phyloP scores from a whole-genome alignment of 2,797 vertebrate species.

The Ambastaia sidthimunki region DNA sequence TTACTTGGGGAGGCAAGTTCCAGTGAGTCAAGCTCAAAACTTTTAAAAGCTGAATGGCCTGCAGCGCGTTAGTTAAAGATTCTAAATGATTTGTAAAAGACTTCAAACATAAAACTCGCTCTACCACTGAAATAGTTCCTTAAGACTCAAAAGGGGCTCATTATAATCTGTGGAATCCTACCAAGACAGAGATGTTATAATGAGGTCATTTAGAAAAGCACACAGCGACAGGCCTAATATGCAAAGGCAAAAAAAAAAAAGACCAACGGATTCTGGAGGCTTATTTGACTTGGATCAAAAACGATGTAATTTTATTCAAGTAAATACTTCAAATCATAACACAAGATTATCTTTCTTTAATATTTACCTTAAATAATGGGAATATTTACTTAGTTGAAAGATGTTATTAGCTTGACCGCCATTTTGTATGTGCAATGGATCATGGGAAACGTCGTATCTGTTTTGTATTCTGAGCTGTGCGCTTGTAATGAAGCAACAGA shows the following conservation, averaged over 20 bases:
- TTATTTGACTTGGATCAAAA: constrained; percentile 29
- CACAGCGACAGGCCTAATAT: constrained; percentile 27
- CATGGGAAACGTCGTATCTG: constrained; percentile 10
- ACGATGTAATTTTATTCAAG: neutral
- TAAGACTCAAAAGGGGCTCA: constrained; percentile 39
- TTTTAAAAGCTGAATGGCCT: neutral
- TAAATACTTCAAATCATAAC: constrained; percentile 13
- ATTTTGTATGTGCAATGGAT: constrained; percentile 6
- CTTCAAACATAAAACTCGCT: constrained; percentile 31
- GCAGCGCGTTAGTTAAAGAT: constrained; percentile 1
- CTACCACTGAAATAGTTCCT: constrained; percentile 10
- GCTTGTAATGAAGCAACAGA: constrained; percentile 4
- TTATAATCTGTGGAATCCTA: constrained; percentile 29
- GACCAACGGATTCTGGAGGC: constrained; percentile 17
- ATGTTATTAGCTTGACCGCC: neutral
- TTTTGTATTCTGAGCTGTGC: constrained; percentile 14
- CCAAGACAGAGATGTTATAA: constrained; percentile 35
- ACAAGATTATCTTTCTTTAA: neutral
- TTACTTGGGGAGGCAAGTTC: constrained; percentile 10
- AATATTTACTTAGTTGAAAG: neutral
- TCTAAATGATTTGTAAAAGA: constrained; percentile 31
- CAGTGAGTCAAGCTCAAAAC: neutral
- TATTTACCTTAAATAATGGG: neutral
- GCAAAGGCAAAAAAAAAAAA: neutral
- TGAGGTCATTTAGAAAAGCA: constrained; percentile 44